Evolutionary conservation across 2,113 vertebrate genomes (phyloP).

Genomic region (Hippopotamus amphibius): DNA sequence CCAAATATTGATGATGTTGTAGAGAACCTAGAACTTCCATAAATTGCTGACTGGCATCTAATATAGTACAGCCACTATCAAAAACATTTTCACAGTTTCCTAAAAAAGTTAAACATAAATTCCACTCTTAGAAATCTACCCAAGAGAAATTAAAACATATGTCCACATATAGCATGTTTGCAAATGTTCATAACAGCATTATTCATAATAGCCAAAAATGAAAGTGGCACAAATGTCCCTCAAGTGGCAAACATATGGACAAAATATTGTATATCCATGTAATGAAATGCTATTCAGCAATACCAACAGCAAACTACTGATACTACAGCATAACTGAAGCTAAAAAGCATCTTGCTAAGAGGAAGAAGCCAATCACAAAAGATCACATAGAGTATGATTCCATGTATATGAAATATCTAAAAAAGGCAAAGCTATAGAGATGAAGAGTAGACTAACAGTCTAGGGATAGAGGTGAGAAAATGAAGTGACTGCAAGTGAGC

Average conservation of each 20-base stretch:
- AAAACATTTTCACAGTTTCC: constrained; percentile 10
- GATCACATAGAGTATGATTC: not conserved
- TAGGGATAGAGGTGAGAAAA: too few relatives aligned
- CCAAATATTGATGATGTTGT: not conserved
- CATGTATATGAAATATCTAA: not conserved
- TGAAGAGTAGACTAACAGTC: not conserved
- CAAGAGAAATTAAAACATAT: not conserved
- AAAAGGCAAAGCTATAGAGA: not conserved
- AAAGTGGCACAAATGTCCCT: not conserved
- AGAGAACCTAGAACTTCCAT: not conserved
- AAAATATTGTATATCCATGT: not conserved
- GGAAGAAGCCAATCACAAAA: not conserved
- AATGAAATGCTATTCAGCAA: not conserved
- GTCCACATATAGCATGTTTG: not conserved
- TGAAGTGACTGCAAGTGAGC: not conserved
- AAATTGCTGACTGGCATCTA: not conserved
- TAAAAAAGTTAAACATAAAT: not conserved
- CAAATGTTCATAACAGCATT: not conserved
- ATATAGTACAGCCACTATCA: not conserved
- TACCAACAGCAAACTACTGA: not conserved
- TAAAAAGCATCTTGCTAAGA: not conserved
- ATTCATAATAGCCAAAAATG: not conserved
- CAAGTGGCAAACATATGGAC: not conserved
- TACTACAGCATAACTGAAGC: not conserved
- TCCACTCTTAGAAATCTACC: not conserved